Evolutionary conservation across 2,797 vertebrate genomes (phyloP), one percentile per base, ranked within the genome.

Genomic region (Hydrocynus forskahlii): DNA sequence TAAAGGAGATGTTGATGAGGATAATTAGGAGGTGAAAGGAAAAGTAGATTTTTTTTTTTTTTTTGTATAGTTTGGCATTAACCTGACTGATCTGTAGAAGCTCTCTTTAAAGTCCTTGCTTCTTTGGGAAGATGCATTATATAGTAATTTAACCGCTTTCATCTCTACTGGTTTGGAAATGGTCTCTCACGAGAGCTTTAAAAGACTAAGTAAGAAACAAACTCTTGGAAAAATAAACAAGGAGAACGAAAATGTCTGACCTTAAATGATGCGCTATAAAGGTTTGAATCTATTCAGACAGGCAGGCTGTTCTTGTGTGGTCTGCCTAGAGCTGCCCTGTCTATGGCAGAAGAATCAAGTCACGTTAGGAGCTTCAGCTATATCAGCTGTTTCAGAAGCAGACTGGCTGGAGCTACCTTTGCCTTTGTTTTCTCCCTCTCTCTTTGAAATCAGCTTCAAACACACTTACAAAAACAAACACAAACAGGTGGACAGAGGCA

Each of bases 11-110:
- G 62, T 54, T 82, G 77, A 85, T 85, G 82, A 85, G 74, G 35
- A 62, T 80, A 80, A 87, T 87, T 87, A 82, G 57, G 48, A 75
- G 77, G 80, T 72, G 68, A 80, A 79, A 80, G 75, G 73, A 38
- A 74, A 85, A 75, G 35, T 77, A 43, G 73, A 77, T 43, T 3
- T 59, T 25, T 72, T 77, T 77, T 72, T 84, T 59, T 25, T 72
- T 77, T 77, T 72, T 84, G 29, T 38, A 23, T 16, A 13, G 38
- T 50, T 83, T 85, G 78, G 70, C 78, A 38, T 63, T 69, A 59
- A 78, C 78, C 66, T 75, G 12, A 25, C 59, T 70, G 38, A 82
- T 80, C 67, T 75, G 10, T 72, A 70, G 75, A 81, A 78, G 23
- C 75, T 71, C 13, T 21, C 60, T 70, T 57, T 14, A 57, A 68